A percentile compares a stretch with the other conserved stretches of the same genome.
These are phyloP conservation scores for Chalcosyrphus nemorum DNA, from an alignment of 2,888 invertebrate genomes.

Conservation along the genomic window DNA sequence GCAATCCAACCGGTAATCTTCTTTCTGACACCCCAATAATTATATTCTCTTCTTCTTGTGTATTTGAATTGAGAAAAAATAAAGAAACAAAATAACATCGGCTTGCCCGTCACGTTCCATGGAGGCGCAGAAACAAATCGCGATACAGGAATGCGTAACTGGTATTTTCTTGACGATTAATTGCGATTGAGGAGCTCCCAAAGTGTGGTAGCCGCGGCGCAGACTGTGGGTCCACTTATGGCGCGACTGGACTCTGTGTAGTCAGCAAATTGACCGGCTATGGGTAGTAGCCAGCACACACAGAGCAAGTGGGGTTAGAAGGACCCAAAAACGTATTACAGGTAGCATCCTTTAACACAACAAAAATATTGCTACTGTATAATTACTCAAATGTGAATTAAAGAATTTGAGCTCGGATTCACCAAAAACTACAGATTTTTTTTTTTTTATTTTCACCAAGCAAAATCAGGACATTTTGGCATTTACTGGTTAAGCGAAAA, in stretches of 20 bases:
- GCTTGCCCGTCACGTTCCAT: slow-evolving; percentile 13
- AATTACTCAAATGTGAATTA: slow-evolving; percentile 49
- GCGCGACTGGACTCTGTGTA: slow-evolving; percentile 5
- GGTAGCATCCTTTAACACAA: slow-evolving; percentile 57
- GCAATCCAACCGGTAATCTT: slow-evolving; percentile 60
- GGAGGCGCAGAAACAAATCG: slow-evolving; percentile 45
- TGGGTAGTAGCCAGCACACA: slow-evolving; percentile 15
- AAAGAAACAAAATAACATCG: no score
- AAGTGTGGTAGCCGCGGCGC: slow-evolving; percentile 46
- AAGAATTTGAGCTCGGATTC: slow-evolving; percentile 34
- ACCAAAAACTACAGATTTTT: slow-evolving; percentile 5
- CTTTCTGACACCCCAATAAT: slow-evolving; percentile 68
- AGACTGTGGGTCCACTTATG: slow-evolving; percentile 23
- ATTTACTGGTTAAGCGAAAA: not conserved
- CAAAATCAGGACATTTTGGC: not conserved
- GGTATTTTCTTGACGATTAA: slow-evolving; percentile 68
- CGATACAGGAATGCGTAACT: slow-evolving; percentile 69
- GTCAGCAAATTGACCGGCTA: not conserved
- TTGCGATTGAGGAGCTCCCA: slow-evolving; percentile 61
- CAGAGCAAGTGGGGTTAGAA: slow-evolving; percentile 23
- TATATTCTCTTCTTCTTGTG: slow-evolving; percentile 44
- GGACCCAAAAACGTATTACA: slow-evolving; percentile 31
- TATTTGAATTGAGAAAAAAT: slow-evolving; percentile 44
- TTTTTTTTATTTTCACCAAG: not conserved
- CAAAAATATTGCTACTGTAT: slow-evolving; percentile 63